Conservation (phyloP, 2,113 vertebrate genomes). For the Oncorhynchus masou region DNA sequence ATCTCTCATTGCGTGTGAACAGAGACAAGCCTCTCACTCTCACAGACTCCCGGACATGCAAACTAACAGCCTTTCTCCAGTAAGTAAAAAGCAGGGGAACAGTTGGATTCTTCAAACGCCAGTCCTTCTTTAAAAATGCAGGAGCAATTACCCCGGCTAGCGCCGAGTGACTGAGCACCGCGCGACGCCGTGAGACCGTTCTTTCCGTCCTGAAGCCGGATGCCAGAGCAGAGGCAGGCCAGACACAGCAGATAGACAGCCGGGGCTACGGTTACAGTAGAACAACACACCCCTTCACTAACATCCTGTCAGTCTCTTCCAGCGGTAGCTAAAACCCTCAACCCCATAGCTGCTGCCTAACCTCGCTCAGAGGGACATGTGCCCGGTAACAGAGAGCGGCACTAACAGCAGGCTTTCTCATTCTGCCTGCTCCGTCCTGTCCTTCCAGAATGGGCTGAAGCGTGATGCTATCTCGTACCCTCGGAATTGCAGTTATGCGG, state of each 20-base stretch:
- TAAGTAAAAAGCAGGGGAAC: constrained; percentile 39
- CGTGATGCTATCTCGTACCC: background rate
- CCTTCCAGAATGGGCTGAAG: background rate
- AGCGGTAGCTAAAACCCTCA: background rate
- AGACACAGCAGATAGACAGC: constrained; percentile 33
- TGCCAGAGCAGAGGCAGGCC: constrained; percentile 36
- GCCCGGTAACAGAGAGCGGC: background rate
- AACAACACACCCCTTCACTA: constrained; percentile 54
- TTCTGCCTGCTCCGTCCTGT: constrained; percentile 14
- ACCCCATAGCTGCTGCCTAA: constrained; percentile 30
- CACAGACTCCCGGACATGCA: constrained; percentile 26
- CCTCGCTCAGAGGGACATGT: constrained; percentile 21
- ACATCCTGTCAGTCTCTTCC: constrained; percentile 24
- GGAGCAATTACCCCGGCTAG: constrained; percentile 63
- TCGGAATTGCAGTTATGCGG: background rate
- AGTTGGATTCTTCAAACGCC: background rate
- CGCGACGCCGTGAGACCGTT: constrained; percentile 47
- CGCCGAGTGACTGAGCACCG: constrained; percentile 55
- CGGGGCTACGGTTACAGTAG: constrained; percentile 50
- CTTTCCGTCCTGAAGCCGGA: constrained; percentile 26
- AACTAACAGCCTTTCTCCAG: constrained; percentile 45
- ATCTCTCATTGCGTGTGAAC: background rate
- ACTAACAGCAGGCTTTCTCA: constrained; percentile 6
- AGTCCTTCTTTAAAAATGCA: constrained; percentile 69
- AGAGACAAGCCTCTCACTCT: background rate